Evolutionary conservation across 2,113 vertebrate species (phyloP).

Genomic region (Typhlomys cinereus): DNA sequence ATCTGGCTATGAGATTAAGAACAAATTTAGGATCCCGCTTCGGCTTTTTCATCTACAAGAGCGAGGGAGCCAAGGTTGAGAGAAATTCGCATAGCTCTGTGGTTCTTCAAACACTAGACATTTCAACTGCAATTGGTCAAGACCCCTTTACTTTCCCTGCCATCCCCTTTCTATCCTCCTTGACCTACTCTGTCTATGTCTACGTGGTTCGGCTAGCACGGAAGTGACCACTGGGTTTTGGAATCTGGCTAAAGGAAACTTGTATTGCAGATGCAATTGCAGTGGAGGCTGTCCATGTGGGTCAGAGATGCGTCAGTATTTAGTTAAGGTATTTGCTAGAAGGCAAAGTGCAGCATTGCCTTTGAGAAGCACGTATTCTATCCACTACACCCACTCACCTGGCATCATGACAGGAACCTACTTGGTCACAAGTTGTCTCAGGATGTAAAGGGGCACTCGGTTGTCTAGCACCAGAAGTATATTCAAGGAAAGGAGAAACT

Average conservation of each 20-base stretch:
- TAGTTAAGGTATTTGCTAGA: not conserved
- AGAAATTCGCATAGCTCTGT: not conserved
- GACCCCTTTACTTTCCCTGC: not conserved
- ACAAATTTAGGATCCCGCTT: no score
- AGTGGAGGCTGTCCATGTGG: not conserved
- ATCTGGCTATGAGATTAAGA: no score
- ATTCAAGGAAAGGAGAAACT: not conserved
- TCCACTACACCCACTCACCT: not conserved
- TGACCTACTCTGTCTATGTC: not conserved
- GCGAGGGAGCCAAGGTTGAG: not conserved
- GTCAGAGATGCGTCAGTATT: not conserved
- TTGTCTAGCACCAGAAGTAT: not conserved
- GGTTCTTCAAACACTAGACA: not conserved
- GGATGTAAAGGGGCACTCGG: not conserved
- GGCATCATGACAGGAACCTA: not conserved
- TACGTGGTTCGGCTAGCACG: not conserved
- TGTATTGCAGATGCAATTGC: not conserved
- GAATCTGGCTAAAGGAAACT: not conserved
- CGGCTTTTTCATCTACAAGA: no score
- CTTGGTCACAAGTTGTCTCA: not conserved
- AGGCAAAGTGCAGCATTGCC: not conserved
- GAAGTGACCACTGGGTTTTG: not conserved
- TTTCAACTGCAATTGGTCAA: not conserved
- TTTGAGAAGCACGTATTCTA: not conserved
- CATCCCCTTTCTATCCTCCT: not conserved